Evolutionary conservation across 2,113 vertebrate species (phyloP).

Genomic region (Callopanchax toddi): DNA sequence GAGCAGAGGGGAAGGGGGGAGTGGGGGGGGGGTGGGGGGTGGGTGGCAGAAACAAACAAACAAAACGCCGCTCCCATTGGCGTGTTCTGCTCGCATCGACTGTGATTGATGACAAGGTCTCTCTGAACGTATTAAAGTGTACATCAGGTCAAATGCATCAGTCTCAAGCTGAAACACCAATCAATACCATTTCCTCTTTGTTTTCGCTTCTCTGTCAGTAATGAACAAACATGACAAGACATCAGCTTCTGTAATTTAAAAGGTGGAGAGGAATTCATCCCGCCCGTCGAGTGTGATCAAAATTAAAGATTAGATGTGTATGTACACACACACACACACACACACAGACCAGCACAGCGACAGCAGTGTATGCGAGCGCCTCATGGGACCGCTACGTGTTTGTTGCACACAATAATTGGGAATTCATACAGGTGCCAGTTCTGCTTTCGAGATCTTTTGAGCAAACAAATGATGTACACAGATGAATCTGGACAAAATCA

Average conservation of each 20-base stretch:
- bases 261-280: slow-evolving; percentile 76
- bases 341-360: slow-evolving; percentile 6
- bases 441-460: slow-evolving; percentile 56
- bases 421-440: slow-evolving; percentile 61
- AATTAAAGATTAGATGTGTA: slow-evolving; percentile 71
- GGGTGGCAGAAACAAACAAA: slow-evolving; percentile 68
- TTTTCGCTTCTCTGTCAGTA: slow-evolving; percentile 73
- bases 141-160: slow-evolving; percentile 81
- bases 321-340: slow-evolving; percentile 10
- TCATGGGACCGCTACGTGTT: slow-evolving; percentile 60
- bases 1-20: slow-evolving; percentile 36
- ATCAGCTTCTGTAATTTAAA: slow-evolving; percentile 81
- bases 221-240: slow-evolving; percentile 85
- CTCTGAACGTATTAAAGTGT: slow-evolving; percentile 81
- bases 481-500: slow-evolving; percentile 60
- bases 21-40: neutral
- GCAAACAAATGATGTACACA: slow-evolving; percentile 66
- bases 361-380: slow-evolving; percentile 55
- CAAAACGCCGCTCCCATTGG: slow-evolving; percentile 62
- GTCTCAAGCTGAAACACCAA: slow-evolving; percentile 76
- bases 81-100: slow-evolving; percentile 54
- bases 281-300: slow-evolving; percentile 70
- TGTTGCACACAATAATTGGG: slow-evolving; percentile 57
- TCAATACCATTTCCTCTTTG: slow-evolving; percentile 79
- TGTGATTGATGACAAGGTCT: slow-evolving; percentile 82